These are phyloP conservation scores for Vidua macroura DNA, from an alignment of 2,113 vertebrate species.

Conservation along the genomic window DNA sequence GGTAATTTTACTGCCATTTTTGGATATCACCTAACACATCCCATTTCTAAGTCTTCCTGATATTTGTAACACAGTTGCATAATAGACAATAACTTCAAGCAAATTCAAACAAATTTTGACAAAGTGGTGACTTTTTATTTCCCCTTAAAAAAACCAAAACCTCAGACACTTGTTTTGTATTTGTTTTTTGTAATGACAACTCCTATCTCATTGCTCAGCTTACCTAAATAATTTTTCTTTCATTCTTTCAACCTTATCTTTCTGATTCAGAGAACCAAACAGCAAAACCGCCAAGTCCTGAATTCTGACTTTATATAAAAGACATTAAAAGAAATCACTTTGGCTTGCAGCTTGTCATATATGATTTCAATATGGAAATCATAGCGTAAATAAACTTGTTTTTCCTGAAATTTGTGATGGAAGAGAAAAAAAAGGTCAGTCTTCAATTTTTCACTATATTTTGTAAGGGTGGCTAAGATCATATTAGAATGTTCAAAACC, in stretches of 20 bases:
- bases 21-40: background rate
- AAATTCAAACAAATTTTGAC: background rate
- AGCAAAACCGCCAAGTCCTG: accelerated
- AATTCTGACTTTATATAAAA: background rate
- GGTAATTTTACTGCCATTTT: background rate
- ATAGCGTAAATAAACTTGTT: background rate
- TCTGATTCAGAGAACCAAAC: background rate
- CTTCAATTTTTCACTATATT: background rate
- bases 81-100: background rate
- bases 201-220: background rate
- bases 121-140: accelerated
- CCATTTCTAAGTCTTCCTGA: background rate
- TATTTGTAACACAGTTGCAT: background rate
- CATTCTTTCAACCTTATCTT: background rate
- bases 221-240: background rate
- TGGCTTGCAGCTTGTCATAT: background rate
- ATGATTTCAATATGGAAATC: background rate
- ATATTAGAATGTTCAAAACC: background rate
- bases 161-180: background rate
- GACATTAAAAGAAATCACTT: background rate
- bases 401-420: background rate
- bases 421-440: background rate
- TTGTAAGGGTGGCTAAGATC: background rate
- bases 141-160: accelerated
- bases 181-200: background rate